A percentile compares a stretch with the other conserved stretches of the same genome.
Evolutionary conservation across 2,113 vertebrate species (phyloP).

Genomic region (Lota lota): DNA sequence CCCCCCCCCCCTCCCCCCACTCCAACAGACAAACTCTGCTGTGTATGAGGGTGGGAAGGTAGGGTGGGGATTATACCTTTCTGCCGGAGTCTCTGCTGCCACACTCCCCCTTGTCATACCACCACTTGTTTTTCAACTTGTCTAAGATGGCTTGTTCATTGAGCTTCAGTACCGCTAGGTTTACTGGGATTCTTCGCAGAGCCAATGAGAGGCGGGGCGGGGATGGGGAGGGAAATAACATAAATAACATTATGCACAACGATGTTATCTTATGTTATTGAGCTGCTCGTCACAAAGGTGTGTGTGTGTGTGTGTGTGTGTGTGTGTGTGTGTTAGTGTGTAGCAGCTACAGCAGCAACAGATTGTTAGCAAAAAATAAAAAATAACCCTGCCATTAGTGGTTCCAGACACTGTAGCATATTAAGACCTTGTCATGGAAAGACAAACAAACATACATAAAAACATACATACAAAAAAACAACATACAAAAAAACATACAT

Average conservation of each 20-base stretch:
- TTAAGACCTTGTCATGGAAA: background rate
- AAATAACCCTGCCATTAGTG: constrained; percentile 34
- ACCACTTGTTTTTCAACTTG: constrained; percentile 99
- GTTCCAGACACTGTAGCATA: constrained; percentile 22
- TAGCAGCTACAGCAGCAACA: constrained; percentile 2
- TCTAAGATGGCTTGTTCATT: constrained; percentile 99
- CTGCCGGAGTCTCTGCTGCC: constrained; percentile 99
- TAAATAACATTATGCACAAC: constrained; percentile 97
- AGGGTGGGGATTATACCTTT: constrained; percentile 78
- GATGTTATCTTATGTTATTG: constrained; percentile 99
- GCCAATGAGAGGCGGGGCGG: constrained; percentile 33
- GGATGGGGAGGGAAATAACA: constrained; percentile 91
- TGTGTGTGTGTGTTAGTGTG: constrained; percentile 12
- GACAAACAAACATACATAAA: constrained; percentile 18
- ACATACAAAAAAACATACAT: constrained; percentile 15
- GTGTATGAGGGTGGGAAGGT: too few species aligned
- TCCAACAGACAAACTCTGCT: too few species aligned
- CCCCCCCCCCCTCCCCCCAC: too few species aligned
- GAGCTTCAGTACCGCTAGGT: constrained; percentile 99
- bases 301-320: too few species aligned
- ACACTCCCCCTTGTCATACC: constrained; percentile 99
- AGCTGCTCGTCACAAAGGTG: constrained; percentile 3
- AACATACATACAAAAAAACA: constrained; percentile 29
- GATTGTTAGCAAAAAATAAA: constrained; percentile 63
- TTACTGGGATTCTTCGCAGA: constrained; percentile 97